A percentile compares a stretch with the other conserved stretches of the same genome.
These are phyloP conservation scores for Microdon myrmicae DNA, from an alignment of 2,888 invertebrate species.

Conservation along the genomic window DNA sequence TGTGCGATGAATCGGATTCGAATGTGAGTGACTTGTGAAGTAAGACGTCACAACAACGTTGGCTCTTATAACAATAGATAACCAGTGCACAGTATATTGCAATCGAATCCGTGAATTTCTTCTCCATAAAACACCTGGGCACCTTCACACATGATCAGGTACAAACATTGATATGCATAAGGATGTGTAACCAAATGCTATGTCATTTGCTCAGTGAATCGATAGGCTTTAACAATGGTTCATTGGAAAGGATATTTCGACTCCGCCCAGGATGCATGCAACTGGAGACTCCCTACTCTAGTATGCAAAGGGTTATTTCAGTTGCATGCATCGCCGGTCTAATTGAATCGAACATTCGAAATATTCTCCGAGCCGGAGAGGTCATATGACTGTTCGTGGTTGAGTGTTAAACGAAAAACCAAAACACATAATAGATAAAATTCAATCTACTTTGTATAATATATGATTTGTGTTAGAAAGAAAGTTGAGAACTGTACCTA, in stretches of 20 bases:
- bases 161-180: neutral
- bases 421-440: no score
- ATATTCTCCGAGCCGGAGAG: neutral
- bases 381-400: constrained; percentile 15
- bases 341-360: constrained; percentile 23
- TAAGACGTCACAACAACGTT: constrained; percentile 4
- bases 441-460: constrained; percentile 8
- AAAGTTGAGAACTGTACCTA: constrained; percentile 26
- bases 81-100: neutral
- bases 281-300: constrained; percentile 38
- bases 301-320: constrained; percentile 6
- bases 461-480: constrained; percentile 8
- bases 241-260: constrained; percentile 37
- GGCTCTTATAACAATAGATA: constrained; percentile 18
- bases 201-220: constrained; percentile 22
- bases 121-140: neutral
- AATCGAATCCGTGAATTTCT: constrained; percentile 3
- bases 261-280: constrained; percentile 38
- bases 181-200: no score
- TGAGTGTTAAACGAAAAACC: no score
- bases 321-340: constrained; percentile 19
- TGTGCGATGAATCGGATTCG: constrained; percentile 31
- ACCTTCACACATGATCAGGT: constrained; percentile 6
- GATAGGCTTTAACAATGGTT: constrained; percentile 30
- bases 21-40: constrained; percentile 39